Base-by-base conservation (phyloP, 2,888 invertebrate genomes). In the Apodemia zela region DNA sequence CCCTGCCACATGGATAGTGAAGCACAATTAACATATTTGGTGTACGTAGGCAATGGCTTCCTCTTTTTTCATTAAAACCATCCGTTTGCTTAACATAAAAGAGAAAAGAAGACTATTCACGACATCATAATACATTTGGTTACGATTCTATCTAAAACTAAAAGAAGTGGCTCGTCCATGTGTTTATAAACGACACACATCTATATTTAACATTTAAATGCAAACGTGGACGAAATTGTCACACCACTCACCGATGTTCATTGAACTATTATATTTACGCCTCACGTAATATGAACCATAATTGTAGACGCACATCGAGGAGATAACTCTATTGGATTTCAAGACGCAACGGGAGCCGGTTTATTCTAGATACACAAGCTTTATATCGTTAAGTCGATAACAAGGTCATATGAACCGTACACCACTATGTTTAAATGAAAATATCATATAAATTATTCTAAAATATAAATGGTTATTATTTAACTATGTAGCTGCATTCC, bases 331-430 rank as follows among this genome's bases (percentile, higher is more conserved):
- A 29, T 18, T 59, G 21, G 51, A 59, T 25, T 57, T 25, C 17
- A 63, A 49, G 47, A 47, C 21, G 33, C 45, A 47, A 49, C 21
- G 49, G n/a, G 18, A 45, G 29, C 60, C 59, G 38, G 62, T 65
- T 63, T 63, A 38, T 60, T 47, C 63, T 59, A 59, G 63, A 63
- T 59, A 54, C 54, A 54, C 54, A 54, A 54, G 54, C 21, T 57
- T 25, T 57, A 15, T 57, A 59, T 29, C 63, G 33, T 35, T 63
- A 63, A 63, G 47, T 47, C 49, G 49, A 63, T 35, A 63, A 63
- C 63, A 63, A 63, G 63, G 63, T 63, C 63, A 35, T n/a, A 51
- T 17, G 62, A 38, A 42, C 54, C 29, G 54, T 54, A 25, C 15
- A 13, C 54, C 29, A 49, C 47, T 25, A 17, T 29, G 54, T 57